Conservation (phyloP, 2,113 vertebrate species). For the Rhegmatorhina hoffmannsi region DNA sequence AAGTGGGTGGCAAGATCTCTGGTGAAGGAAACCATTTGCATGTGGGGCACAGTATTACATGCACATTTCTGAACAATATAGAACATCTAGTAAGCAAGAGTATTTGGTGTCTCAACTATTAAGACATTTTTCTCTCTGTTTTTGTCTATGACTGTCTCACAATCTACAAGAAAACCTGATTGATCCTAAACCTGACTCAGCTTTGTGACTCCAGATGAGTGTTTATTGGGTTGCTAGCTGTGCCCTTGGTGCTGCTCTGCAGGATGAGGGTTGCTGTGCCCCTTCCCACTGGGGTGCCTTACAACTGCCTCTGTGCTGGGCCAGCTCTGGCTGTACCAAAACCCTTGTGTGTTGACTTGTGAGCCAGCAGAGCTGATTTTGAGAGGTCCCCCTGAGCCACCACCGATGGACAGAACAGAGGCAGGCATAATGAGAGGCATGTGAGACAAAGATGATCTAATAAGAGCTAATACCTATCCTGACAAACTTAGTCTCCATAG, state of each 20-base stretch:
- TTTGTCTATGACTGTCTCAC: not conserved
- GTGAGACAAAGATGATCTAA: not conserved
- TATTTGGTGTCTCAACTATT: not conserved
- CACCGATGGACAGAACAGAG: not conserved
- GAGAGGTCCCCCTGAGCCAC: not conserved
- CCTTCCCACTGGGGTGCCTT: rapidly evolving
- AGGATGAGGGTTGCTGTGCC: not conserved
- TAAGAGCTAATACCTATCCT: not conserved
- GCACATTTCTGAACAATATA: not conserved
- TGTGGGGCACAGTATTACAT: not conserved
- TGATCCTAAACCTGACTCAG: not conserved
- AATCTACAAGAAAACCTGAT: not conserved
- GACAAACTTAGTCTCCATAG: not conserved
- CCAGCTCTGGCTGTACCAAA: not conserved
- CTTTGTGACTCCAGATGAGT: not conserved
- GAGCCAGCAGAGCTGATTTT: not conserved
- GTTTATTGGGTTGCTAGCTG: not conserved
- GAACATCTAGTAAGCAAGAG: not conserved
- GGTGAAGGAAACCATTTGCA: not conserved
- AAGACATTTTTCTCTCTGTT: not conserved
- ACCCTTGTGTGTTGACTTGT: not conserved
- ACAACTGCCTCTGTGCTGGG: not conserved
- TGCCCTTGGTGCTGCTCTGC: not conserved
- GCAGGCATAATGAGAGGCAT: rapidly evolving
- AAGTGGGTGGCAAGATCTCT: not conserved